Evolutionary conservation across 1,140 invertebrate genomes (phyloP).

Genomic region (Drosophila gunungcola): DNA sequence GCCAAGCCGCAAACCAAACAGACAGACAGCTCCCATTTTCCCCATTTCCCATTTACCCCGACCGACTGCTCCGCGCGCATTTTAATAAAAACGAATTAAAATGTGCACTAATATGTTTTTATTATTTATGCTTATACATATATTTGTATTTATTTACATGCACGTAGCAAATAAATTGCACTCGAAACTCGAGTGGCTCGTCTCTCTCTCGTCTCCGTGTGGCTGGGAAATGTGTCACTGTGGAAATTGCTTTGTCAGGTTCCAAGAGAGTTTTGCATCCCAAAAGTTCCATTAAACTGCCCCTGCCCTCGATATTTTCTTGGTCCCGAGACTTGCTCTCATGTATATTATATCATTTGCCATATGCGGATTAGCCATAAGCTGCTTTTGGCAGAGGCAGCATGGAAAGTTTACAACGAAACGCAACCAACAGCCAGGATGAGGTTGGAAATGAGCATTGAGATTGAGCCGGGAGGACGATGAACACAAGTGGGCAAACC

Average conservation of each 20-base stretch:
- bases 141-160: slow-evolving; percentile 57
- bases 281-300: slow-evolving; percentile 38
- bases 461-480: slow-evolving; percentile 19
- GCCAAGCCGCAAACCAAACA: slow-evolving; percentile 63
- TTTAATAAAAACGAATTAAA: slow-evolving; percentile 81
- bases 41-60: background rate
- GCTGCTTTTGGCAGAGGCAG: slow-evolving; percentile 47
- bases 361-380: slow-evolving; percentile 79
- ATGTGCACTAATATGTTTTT: slow-evolving; percentile 78
- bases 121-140: slow-evolving; percentile 66
- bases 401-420: slow-evolving; percentile 59
- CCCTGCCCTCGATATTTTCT: background rate
- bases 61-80: slow-evolving; percentile 41
- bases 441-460: slow-evolving; percentile 29
- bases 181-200: slow-evolving; percentile 26
- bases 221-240: slow-evolving; percentile 63
- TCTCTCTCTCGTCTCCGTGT: slow-evolving; percentile 7
- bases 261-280: slow-evolving; percentile 29
- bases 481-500: slow-evolving; percentile 60
- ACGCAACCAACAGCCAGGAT: slow-evolving; percentile 20
- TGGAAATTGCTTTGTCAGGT: slow-evolving; percentile 70
- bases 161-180: slow-evolving; percentile 64
- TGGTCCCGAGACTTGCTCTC: slow-evolving; percentile 2
- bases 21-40: slow-evolving; percentile 28
- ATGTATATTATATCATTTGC: slow-evolving; percentile 75